phyloP scores from a whole-genome alignment of 2,888 invertebrate genomes.

The Melitaea athalia region DNA sequence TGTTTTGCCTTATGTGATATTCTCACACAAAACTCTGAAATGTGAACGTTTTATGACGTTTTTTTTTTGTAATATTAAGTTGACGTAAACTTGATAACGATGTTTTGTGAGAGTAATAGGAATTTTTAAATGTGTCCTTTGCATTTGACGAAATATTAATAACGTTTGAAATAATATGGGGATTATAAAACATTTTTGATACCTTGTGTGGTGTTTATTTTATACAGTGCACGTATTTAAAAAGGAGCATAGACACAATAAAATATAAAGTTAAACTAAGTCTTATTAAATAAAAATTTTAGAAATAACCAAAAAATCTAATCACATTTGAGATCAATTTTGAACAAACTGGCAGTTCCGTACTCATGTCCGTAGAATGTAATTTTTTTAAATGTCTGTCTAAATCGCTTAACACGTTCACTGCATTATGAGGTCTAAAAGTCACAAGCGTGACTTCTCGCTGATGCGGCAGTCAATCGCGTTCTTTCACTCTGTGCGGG shows the following conservation, averaged over 20 bases:
- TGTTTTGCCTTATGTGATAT: conserved; percentile 46
- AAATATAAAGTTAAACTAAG: conserved; percentile 15
- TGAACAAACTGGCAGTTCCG: conserved; percentile 73
- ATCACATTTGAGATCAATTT: conserved; percentile 54
- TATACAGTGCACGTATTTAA: conserved; percentile 22
- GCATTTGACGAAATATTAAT: conserved; percentile 1
- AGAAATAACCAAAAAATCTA: conserved; percentile 65
- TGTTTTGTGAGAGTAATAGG: not conserved
- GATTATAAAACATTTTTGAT: not conserved
- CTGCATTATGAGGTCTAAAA: too few relatives aligned
- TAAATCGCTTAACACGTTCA: conserved; percentile 29
- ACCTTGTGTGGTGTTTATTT: conserved; percentile 8
- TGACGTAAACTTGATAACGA: not conserved
- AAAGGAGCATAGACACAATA: conserved; percentile 17
- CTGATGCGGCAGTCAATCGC: too few relatives aligned
- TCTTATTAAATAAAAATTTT: conserved; percentile 41
- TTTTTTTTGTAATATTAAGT: conserved; percentile 1
- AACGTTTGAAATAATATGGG: not conserved
- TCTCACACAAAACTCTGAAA: conserved; percentile 15
- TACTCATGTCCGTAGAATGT: conserved; percentile 37
- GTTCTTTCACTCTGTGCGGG: too few relatives aligned
- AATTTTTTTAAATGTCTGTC: conserved; percentile 30
- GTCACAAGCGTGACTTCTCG: too few relatives aligned
- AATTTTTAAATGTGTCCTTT: not conserved
- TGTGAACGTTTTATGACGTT: conserved; percentile 1